phyloP scores from a whole-genome alignment of 1,140 invertebrate species.

The Pseudomyrmex dendroicus region DNA sequence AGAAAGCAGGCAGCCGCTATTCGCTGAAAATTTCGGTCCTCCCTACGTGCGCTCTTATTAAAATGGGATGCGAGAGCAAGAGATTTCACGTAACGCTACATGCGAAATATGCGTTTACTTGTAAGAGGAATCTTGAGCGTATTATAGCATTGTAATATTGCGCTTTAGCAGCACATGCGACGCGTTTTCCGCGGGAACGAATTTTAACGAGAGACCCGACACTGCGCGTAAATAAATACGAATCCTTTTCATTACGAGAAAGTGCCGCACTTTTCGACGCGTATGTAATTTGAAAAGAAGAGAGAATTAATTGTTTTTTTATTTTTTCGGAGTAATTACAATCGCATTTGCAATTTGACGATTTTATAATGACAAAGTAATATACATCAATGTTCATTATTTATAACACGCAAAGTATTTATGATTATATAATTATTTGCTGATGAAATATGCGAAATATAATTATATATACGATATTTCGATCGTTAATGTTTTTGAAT shows the following conservation, averaged over 20 bases:
- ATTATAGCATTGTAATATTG: constrained; percentile 57
- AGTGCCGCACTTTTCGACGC: background rate
- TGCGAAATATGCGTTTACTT: constrained; percentile 44
- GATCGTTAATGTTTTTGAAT: background rate
- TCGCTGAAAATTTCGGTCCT: constrained; percentile 53
- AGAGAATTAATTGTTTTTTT: constrained; percentile 1
- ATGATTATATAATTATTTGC: background rate
- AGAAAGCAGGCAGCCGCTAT: constrained; percentile 55
- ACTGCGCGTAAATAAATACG: background rate
- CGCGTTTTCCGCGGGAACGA: background rate
- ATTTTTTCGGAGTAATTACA: too few relatives aligned
- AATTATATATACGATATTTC: background rate
- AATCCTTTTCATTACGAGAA: background rate
- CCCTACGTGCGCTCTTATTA: constrained; percentile 41
- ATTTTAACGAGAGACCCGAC: constrained; percentile 16
- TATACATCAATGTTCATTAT: constrained; percentile 4
- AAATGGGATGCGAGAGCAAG: constrained; percentile 57
- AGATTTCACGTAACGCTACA: constrained; percentile 52
- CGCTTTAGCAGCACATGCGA: background rate
- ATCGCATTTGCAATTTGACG: background rate
- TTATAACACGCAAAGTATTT: background rate
- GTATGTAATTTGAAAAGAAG: background rate
- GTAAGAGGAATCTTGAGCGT: constrained; percentile 49
- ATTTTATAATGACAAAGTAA: background rate
- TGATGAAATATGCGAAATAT: background rate